These are phyloP conservation scores for Epirrhoe tristata DNA, from an alignment of 2,888 invertebrate species.

Conservation along the genomic window DNA sequence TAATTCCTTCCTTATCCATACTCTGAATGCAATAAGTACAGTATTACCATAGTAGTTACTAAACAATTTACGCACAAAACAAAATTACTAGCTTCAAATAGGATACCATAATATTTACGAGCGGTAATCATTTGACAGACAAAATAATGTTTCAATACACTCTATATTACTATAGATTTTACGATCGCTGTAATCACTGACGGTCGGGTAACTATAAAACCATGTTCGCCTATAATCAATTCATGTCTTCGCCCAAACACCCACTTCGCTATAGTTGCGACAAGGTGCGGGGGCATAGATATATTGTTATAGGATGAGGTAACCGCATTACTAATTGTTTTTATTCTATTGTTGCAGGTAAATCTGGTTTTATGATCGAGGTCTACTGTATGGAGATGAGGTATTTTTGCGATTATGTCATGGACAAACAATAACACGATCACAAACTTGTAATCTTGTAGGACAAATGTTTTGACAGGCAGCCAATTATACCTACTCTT, in stretches of 20 bases:
- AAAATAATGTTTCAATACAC: constrained; percentile 23
- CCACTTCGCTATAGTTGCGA: constrained; percentile 67
- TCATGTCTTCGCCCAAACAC: constrained; percentile 50
- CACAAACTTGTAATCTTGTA: neutral
- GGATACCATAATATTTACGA: constrained; percentile 10
- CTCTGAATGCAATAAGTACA: neutral
- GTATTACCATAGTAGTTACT: neutral
- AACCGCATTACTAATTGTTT: constrained; percentile 76
- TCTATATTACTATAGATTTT: constrained; percentile 23
- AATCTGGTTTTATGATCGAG: constrained; percentile 59
- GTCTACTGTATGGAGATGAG: constrained; percentile 36
- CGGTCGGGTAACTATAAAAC: constrained; percentile 28
- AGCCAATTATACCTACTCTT: too few species aligned
- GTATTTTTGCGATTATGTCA: constrained; percentile 14
- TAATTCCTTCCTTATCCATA: too few species aligned
- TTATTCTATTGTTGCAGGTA: constrained; percentile 80
- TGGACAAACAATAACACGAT: neutral
- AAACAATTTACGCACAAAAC: neutral
- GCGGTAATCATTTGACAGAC: constrained; percentile 9
- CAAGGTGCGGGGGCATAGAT: constrained; percentile 79
- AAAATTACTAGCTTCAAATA: constrained; percentile 13
- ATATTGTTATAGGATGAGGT: constrained; percentile 73
- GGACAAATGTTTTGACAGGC: too few species aligned
- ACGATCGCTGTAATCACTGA: constrained; percentile 29
- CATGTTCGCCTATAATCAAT: constrained; percentile 28